Evolutionary conservation across 2,888 invertebrate species (phyloP).

Genomic region (Hermodice carunculata): DNA sequence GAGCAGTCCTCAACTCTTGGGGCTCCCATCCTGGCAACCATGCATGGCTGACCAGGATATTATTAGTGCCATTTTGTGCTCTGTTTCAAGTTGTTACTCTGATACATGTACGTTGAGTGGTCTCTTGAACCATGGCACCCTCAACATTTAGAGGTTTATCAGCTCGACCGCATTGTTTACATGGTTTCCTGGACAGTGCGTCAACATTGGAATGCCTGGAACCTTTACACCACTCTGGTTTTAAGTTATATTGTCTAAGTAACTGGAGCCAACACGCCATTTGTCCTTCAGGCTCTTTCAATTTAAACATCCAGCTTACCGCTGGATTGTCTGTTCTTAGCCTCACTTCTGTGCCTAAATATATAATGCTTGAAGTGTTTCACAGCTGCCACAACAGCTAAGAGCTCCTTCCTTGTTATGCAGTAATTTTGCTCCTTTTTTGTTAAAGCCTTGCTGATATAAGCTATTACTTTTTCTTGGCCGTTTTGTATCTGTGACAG

Average conservation of each 20-base stretch:
- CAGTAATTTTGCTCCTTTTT: constrained; percentile 1
- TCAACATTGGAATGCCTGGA: not conserved
- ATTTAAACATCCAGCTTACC: too few species aligned
- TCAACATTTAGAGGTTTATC: too few species aligned
- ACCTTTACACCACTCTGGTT: not conserved
- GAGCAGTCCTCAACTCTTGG: too few species aligned
- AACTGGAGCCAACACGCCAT: not conserved
- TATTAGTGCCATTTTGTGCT: too few species aligned
- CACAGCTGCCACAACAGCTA: not conserved
- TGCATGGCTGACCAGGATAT: too few species aligned
- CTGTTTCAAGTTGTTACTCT: too few species aligned
- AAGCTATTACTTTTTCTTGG: not conserved
- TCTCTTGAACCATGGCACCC: too few species aligned
- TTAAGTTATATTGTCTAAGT: constrained; percentile 3
- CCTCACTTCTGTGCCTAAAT: not conserved
- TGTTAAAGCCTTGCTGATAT: not conserved
- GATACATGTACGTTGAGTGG: too few species aligned
- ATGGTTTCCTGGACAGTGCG: constrained; percentile 3
- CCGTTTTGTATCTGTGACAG: not conserved
- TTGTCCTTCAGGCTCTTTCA: not conserved
- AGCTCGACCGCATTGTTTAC: too few species aligned
- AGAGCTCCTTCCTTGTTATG: not conserved
- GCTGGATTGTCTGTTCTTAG: constrained; percentile 6
- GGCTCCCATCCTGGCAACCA: too few species aligned
- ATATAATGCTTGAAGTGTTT: constrained; percentile 1